Base-by-base conservation (phyloP, 2,888 invertebrate genomes). In the Caenorhabditis macrosperma region DNA sequence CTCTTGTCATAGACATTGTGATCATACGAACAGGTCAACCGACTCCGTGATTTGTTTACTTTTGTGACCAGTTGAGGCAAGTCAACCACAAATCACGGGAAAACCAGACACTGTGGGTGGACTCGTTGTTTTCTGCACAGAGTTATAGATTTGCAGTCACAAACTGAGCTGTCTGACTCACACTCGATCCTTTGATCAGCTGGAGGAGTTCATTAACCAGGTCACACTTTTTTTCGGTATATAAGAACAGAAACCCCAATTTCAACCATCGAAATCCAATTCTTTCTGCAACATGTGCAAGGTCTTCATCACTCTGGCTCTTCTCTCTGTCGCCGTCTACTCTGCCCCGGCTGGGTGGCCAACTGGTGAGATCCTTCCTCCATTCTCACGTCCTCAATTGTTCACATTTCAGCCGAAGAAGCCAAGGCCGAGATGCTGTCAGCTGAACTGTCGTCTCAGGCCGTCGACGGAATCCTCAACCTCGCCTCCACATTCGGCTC, bases 391-490 rank as follows among this genome's bases (percentile, higher is more conserved):
- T n/a, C n/a, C n/a, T 33, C 17, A 10, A 26, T n/a, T n/a, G n/a
- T n/a, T 52, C 26, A 9, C 30, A 30, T 63, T 63, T 33, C 64
- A 64, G 64, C 54, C 54, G 64, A 64, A 54, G 64, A 64, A 64
- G 64, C 64, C 41, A 64, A 41, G 17, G 41, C 64, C 5, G 64
- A 64, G 15, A 26, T 64, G 26, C 35, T n/a, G 5, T 17, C 52
- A 1, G 24, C 64, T 41, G 64, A 54, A 54, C 12, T 64, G 1
- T 28, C 38, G 24, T 35, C 20, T 28, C 30, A 12, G 28, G 24
- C 26, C 9, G 38, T 50, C 52, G 6, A 26, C 7, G 28, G 38
- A 52, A 64, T 63, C 22, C 33, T 50, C 12, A 57, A 57, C 12
- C 12, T 57, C n/a, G 57, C 57, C 15, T 20, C 38, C 17, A 38